A percentile compares a stretch with the other conserved stretches of the same genome.
Conservation (phyloP, 2,113 vertebrate species). For the Mobula hypostoma region DNA sequence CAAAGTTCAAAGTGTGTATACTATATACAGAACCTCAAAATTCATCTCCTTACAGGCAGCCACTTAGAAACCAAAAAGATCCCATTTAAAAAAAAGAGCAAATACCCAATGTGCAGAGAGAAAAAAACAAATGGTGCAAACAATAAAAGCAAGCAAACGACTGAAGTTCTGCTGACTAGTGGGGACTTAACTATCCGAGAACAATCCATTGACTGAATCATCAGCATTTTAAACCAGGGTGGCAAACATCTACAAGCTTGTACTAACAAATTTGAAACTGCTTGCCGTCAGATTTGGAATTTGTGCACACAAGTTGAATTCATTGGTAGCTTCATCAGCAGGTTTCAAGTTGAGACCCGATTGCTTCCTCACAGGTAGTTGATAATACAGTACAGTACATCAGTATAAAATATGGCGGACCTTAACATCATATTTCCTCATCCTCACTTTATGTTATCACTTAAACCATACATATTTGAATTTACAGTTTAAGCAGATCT, state of each 20-base stretch:
- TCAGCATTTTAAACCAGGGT: neutral
- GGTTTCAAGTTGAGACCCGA: neutral
- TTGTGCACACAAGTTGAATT: neutral
- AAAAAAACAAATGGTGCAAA: too few relatives aligned
- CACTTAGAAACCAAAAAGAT: too few relatives aligned
- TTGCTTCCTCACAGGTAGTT: neutral
- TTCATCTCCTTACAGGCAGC: too few relatives aligned
- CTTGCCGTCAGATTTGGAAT: too few relatives aligned
- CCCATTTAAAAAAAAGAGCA: too few relatives aligned
- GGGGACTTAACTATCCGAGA: neutral
- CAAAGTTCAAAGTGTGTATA: too few relatives aligned
- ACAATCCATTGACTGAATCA: neutral
- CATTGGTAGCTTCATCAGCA: neutral
- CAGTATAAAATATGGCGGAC: neutral
- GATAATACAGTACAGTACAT: neutral
- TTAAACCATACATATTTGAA: neutral
- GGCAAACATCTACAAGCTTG: too few relatives aligned
- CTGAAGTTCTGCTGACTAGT: neutral
- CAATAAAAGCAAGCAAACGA: too few relatives aligned
- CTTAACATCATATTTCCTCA: neutral
- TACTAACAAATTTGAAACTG: too few relatives aligned
- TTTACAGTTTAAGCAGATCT: neutral
- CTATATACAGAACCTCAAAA: too few relatives aligned
- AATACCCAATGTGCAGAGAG: too few relatives aligned
- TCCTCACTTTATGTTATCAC: neutral